Evolutionary conservation across 1,140 invertebrate genomes (phyloP).

Genomic region (Phenacoccus solenopsis): DNA sequence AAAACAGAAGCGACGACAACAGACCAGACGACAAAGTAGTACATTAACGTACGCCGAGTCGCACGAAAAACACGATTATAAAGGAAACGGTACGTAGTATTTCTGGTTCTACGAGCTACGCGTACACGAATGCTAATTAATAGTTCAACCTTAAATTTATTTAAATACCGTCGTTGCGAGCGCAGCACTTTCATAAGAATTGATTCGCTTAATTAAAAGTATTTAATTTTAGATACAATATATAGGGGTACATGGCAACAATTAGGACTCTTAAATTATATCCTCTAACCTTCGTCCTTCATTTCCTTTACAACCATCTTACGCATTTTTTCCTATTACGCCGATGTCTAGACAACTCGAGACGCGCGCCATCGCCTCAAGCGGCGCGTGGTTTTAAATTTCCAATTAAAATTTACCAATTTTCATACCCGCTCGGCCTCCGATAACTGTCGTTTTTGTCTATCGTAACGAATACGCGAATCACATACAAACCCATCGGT

Average conservation of each 20-base stretch:
- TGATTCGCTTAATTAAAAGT: background rate
- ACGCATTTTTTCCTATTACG: too few relatives aligned
- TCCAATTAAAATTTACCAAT: too few relatives aligned
- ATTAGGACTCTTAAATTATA: background rate
- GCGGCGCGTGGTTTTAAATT: too few relatives aligned
- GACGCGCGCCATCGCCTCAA: too few relatives aligned
- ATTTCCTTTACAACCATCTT: background rate
- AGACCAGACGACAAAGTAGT: too few relatives aligned
- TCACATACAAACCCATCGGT: too few relatives aligned
- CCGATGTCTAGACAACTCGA: too few relatives aligned
- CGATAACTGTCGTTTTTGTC: too few relatives aligned
- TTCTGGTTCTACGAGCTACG: background rate
- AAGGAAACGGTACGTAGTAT: background rate
- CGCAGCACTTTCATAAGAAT: background rate
- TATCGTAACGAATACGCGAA: too few relatives aligned
- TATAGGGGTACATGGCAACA: background rate
- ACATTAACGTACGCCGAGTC: background rate
- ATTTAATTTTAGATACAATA: too few relatives aligned
- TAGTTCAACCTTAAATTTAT: background rate
- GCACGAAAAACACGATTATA: background rate
- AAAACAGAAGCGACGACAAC: too few relatives aligned
- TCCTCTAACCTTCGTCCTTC: background rate
- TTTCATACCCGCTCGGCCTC: too few relatives aligned
- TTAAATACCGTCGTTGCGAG: background rate
- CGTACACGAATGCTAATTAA: background rate